Evolutionary conservation across 2,888 invertebrate species (phyloP).

Genomic region (Ypsolopha sequella): DNA sequence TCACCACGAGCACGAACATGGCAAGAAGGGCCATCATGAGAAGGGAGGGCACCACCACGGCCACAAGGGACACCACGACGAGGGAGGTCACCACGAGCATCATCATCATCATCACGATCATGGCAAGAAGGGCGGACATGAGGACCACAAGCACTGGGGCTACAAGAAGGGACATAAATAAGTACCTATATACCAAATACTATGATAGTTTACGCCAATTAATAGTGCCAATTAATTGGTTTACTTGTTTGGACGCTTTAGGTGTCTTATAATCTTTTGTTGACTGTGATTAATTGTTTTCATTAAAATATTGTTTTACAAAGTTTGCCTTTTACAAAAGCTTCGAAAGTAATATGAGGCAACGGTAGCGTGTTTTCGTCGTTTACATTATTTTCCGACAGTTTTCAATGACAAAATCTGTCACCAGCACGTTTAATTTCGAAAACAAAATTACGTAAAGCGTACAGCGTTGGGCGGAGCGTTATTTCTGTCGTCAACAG

Average conservation of each 20-base stretch:
- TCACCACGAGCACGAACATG: slow-evolving; percentile 83
- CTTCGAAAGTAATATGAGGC: neutral
- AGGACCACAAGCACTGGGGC: slow-evolving; percentile 86
- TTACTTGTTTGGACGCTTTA: slow-evolving; percentile 8
- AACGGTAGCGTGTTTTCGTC: neutral
- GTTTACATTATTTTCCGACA: slow-evolving; percentile 3
- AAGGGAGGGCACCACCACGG: slow-evolving; percentile 86
- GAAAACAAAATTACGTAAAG: slow-evolving; percentile 65
- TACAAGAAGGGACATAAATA: slow-evolving; percentile 69
- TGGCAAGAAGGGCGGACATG: slow-evolving; percentile 85
- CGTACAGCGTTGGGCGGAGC: slow-evolving; percentile 28
- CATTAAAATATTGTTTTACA: slow-evolving; percentile 20
- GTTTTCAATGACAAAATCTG: slow-evolving; percentile 15
- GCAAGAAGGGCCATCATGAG: slow-evolving; percentile 85
- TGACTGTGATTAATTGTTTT: slow-evolving; percentile 50
- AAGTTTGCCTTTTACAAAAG: slow-evolving; percentile 6
- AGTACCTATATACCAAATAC: slow-evolving; percentile 14
- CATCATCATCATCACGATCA: slow-evolving; percentile 81
- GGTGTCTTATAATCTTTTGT: slow-evolving; percentile 22
- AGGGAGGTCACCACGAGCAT: slow-evolving; percentile 83
- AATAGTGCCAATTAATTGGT: slow-evolving; percentile 31
- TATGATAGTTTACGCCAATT: slow-evolving; percentile 24
- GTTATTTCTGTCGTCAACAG: slow-evolving; percentile 40
- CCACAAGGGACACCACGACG: slow-evolving; percentile 83
- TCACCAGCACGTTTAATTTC: slow-evolving; percentile 49